Evolutionary conservation across 2,113 vertebrate species (phyloP).

Genomic region (Saccopteryx leptura): DNA sequence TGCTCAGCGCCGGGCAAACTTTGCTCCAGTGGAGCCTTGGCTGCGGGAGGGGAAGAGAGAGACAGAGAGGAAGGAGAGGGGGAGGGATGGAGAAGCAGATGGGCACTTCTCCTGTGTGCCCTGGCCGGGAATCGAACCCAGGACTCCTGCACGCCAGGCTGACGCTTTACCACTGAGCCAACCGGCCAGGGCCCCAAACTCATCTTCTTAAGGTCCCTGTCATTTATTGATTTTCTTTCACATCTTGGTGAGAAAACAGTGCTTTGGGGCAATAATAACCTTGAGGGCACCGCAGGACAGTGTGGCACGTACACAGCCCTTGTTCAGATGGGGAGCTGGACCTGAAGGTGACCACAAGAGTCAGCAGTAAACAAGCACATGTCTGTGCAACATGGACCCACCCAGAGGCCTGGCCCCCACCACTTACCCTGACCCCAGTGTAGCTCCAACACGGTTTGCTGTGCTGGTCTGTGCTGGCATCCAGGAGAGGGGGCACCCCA

Average conservation of each 20-base stretch:
- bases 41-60: too few species aligned
- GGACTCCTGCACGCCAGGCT: too few species aligned
- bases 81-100: too few species aligned
- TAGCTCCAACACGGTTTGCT: accelerated
- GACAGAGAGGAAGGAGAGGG: too few species aligned
- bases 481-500: not conserved
- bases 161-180: too few species aligned
- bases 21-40: too few species aligned
- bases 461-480: not conserved
- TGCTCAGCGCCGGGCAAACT: too few species aligned
- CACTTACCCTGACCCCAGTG: accelerated
- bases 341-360: not conserved
- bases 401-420: not conserved
- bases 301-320: not conserved
- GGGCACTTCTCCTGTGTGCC: too few species aligned
- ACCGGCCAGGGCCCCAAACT: too few species aligned
- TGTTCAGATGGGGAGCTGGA: not conserved
- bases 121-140: too few species aligned
- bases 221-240: not conserved
- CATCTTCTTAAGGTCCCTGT: not conserved
- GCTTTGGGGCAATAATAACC: not conserved
- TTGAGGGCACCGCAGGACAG: not conserved
- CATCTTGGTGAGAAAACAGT: not conserved
- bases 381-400: not conserved
- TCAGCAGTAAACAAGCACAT: not conserved